Conservation (phyloP, 2,113 vertebrate species). For the Microcebus lehilahytsara region DNA sequence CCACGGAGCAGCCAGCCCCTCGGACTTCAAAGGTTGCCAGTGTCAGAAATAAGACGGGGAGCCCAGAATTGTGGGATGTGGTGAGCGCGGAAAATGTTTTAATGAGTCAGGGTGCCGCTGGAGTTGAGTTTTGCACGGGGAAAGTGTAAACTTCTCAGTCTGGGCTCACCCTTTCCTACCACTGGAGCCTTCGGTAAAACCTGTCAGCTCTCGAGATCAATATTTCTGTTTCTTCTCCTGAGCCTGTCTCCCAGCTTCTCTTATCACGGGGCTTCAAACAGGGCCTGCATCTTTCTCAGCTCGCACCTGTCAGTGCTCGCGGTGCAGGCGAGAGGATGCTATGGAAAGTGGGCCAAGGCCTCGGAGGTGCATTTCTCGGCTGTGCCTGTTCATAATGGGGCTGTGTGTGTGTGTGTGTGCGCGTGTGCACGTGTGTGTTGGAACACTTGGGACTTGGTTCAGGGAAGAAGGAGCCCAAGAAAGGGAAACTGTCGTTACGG, state of each 20-base stretch:
- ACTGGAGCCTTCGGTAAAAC: background rate
- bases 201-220: conserved; percentile 76
- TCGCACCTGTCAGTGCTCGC: conserved; percentile 38
- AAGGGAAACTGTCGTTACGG: background rate
- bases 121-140: background rate
- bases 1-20: background rate
- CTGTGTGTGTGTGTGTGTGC: background rate
- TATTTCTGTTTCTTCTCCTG: conserved; percentile 74
- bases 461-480: background rate
- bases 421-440: background rate
- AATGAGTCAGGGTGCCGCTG: background rate
- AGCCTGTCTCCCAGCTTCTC: conserved; percentile 60
- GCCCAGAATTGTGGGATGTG: background rate
- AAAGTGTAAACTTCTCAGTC: background rate
- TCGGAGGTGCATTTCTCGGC: background rate
- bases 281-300: conserved; percentile 23
- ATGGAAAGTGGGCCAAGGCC: background rate
- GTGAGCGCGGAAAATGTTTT: background rate
- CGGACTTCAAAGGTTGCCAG: background rate
- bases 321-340: background rate
- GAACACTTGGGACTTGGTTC: background rate
- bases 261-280: conserved; percentile 69
- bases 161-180: background rate
- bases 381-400: background rate
- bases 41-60: background rate